A percentile compares a stretch with the other conserved stretches of the same genome.
These are phyloP conservation scores for Ageneiosus marmoratus DNA, from an alignment of 2,113 vertebrate genomes.

Conservation along the genomic window DNA sequence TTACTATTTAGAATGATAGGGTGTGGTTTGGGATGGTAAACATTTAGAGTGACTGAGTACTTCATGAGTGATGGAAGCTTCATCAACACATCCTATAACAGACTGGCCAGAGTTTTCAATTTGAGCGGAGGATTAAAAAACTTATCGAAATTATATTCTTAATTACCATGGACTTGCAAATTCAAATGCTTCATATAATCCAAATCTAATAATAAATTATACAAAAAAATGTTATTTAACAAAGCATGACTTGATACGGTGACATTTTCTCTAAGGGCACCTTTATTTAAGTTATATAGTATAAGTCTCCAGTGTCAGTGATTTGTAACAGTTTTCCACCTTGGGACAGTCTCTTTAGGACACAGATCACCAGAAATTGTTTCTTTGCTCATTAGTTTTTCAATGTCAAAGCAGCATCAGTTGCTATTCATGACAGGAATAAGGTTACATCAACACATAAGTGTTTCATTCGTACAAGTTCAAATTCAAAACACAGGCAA, in stretches of 20 bases:
- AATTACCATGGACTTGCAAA: not conserved
- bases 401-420: no score
- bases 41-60: no score
- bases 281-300: not conserved
- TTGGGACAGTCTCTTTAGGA: not conserved
- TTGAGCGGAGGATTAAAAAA: not conserved
- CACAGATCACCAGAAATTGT: not conserved
- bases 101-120: not conserved
- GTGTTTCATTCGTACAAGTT: no score
- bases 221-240: not conserved
- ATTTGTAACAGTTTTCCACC: no score
- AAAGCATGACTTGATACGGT: not conserved
- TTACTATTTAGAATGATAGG: not conserved
- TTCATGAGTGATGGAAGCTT: not conserved
- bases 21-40: not conserved
- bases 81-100: not conserved
- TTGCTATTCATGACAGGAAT: no score
- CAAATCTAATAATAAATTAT: not conserved
- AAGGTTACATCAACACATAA: no score
- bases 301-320: no score
- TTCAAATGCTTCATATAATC: not conserved
- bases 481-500: no score
- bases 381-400: not conserved
- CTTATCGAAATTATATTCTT: not conserved
- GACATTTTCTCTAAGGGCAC: not conserved